Conservation (phyloP, 2,888 invertebrate genomes). For the Lepidocyrtinus sp. region DNA sequence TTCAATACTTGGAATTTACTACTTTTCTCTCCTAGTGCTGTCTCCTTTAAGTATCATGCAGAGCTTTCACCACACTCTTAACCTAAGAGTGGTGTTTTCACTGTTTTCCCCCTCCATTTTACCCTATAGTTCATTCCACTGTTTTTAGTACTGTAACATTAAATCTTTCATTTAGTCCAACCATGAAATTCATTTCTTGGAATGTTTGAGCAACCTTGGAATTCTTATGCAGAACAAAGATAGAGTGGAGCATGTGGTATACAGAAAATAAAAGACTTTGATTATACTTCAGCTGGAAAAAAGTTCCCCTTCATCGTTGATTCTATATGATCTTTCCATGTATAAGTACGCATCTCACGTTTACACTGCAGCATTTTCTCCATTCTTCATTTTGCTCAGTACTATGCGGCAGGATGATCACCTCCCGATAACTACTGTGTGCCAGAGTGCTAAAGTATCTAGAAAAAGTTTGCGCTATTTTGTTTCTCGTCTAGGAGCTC, state of each 20-base stretch:
- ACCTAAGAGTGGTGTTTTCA: too few species aligned
- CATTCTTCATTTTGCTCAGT: neutral
- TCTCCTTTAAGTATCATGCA: too few species aligned
- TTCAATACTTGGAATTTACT: too few species aligned
- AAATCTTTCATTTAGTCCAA: too few species aligned
- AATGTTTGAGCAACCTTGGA: too few species aligned
- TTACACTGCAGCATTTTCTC: slow-evolving; percentile 39
- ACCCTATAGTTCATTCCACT: too few species aligned
- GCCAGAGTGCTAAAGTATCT: neutral
- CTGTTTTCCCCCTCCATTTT: too few species aligned
- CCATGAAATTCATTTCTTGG: too few species aligned
- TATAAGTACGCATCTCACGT: slow-evolving; percentile 55
- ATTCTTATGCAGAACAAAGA: too few species aligned
- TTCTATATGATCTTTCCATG: neutral
- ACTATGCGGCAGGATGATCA: neutral
- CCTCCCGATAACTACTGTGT: slow-evolving; percentile 11
- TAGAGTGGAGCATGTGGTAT: neutral
- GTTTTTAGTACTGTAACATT: too few species aligned
- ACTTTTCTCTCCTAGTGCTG: too few species aligned
- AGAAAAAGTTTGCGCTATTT: neutral
- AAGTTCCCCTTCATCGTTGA: neutral
- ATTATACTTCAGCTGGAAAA: neutral
- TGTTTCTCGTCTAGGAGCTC: neutral
- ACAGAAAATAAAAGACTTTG: slow-evolving; percentile 24
- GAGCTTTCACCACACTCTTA: too few species aligned